Base-by-base conservation (phyloP, 1,140 invertebrate species). In the Drosophila murphyi region DNA sequence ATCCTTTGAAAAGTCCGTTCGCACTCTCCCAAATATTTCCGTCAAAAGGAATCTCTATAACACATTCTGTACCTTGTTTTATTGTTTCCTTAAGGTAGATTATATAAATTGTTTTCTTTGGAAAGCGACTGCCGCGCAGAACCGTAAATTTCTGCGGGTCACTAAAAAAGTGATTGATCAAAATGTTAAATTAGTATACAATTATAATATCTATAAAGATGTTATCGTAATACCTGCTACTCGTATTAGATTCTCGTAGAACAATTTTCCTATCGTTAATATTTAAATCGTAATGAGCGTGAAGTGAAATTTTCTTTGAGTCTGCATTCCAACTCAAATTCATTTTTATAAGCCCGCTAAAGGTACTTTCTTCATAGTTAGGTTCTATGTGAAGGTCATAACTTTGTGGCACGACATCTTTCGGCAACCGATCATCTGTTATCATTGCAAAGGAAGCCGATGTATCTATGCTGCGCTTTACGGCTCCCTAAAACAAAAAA, bases 351-450 rank as follows among this genome's bases (percentile, higher is more conserved):
- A 92, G 86, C 8, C 95, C 96, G 47, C 92, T 94, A 78, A 95
- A 96, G 2, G 93, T 91, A 0, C 93, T 93, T 50, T 95, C 93
- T 39, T 94, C 93, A 0, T 95, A 88, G 54, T 94, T 94, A 0
- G 95, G 95, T 60, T 95, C 93, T 7, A 96, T 80, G 28, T 95
- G 93, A 10, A 96, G 75, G n/a, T 93, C 92, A 76, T 96, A 96
- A 20, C 92, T 93, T 2, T 91, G 93, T 0, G 95, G 95, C n/a
- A 93, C 90, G 0, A 96, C 92, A 29, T 94, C 93, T 32, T 93
- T 93, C 2, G 94, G 93, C 35, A 95, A 89, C 29, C 94, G 93
- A 4, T 91, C 92, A 69, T 95, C 95, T 57, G 94, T 93, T 6
- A 94, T 93, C 3, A 95, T 76, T 3, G 93, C 91, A 64, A 95